Percentiles rank a stretch among this genome's conserved stretches.
Evolutionary conservation across 1,140 invertebrate genomes (phyloP).

Genomic region (Leptinotarsa undecemlineata): DNA sequence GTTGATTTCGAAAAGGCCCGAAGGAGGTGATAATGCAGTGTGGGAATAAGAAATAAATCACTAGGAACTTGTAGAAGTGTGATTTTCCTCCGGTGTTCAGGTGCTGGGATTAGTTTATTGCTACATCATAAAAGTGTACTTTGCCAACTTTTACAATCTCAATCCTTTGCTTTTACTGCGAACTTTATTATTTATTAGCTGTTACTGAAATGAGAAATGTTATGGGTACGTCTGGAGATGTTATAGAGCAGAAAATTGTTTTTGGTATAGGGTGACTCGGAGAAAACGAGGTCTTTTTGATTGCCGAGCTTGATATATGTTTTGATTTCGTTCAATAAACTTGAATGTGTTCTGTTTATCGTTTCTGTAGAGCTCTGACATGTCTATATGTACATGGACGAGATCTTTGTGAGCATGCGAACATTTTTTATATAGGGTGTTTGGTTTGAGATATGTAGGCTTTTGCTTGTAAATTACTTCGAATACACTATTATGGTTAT

Average conservation of each 20-base stretch:
- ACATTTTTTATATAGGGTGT: too few relatives aligned
- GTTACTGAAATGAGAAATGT: constrained; percentile 27
- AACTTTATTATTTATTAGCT: constrained; percentile 33
- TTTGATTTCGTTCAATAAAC: neutral
- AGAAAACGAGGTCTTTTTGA: neutral
- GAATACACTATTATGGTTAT: too few relatives aligned
- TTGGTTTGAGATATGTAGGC: too few relatives aligned
- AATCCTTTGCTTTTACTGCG: constrained; percentile 31
- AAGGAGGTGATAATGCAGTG: constrained; percentile 33
- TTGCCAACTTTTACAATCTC: constrained; percentile 35
- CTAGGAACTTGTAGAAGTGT: constrained; percentile 38
- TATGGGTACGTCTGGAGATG: constrained; percentile 3
- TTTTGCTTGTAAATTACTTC: too few relatives aligned
- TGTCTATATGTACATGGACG: too few relatives aligned
- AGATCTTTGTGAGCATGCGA: too few relatives aligned
- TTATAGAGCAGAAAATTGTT: constrained; percentile 17
- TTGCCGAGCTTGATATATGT: neutral
- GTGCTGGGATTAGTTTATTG: constrained; percentile 42
- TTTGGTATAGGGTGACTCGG: constrained; percentile 7
- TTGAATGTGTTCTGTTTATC: too few relatives aligned
- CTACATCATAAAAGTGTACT: constrained; percentile 40
- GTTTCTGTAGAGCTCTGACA: too few relatives aligned
- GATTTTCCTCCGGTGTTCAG: constrained; percentile 39
- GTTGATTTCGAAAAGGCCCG: neutral
- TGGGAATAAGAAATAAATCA: constrained; percentile 41